phyloP scores from a whole-genome alignment of 1,140 invertebrate genomes.

The Camponotus pennsylvanicus region DNA sequence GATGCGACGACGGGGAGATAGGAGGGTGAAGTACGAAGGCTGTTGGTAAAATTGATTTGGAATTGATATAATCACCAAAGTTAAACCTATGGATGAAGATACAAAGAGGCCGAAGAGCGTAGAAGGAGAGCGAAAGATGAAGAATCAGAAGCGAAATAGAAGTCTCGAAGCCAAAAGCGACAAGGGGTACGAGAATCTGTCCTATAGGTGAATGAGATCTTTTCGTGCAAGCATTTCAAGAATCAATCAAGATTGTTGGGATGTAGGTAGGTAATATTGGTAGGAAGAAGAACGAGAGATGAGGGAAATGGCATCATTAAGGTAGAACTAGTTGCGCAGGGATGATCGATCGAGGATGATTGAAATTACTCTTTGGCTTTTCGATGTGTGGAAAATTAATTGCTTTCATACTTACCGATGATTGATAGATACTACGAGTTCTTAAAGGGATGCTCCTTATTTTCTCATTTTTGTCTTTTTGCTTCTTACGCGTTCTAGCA shows the following conservation, averaged over 20 bases:
- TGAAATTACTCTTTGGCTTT: slow-evolving; percentile 55
- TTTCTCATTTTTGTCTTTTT: background rate
- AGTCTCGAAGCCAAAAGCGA: slow-evolving; percentile 9
- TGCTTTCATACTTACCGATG: slow-evolving; percentile 40
- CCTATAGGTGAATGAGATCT: background rate
- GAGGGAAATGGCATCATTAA: slow-evolving; percentile 17
- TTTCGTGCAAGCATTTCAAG: slow-evolving; percentile 50
- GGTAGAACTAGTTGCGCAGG: background rate
- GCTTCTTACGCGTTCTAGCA: background rate
- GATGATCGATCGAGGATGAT: slow-evolving; percentile 65
- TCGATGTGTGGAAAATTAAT: slow-evolving; percentile 63
- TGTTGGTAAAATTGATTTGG: slow-evolving; percentile 80
- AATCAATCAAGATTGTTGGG: slow-evolving; percentile 55
- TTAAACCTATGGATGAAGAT: slow-evolving; percentile 63
- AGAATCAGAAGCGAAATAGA: slow-evolving; percentile 13
- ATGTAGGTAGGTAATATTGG: background rate
- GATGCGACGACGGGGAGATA: slow-evolving; percentile 61
- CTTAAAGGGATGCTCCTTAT: slow-evolving; percentile 1
- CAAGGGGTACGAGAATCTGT: slow-evolving; percentile 53
- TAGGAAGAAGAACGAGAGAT: background rate
- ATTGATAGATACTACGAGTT: slow-evolving; percentile 15
- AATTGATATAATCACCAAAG: slow-evolving; percentile 78
- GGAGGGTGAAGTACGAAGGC: background rate
- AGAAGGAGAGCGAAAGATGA: background rate
- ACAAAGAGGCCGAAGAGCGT: background rate